A percentile compares a stretch with the other conserved stretches of the same genome.
Conservation (phyloP, 2,113 vertebrate species). For the Corythaeola cristata region DNA sequence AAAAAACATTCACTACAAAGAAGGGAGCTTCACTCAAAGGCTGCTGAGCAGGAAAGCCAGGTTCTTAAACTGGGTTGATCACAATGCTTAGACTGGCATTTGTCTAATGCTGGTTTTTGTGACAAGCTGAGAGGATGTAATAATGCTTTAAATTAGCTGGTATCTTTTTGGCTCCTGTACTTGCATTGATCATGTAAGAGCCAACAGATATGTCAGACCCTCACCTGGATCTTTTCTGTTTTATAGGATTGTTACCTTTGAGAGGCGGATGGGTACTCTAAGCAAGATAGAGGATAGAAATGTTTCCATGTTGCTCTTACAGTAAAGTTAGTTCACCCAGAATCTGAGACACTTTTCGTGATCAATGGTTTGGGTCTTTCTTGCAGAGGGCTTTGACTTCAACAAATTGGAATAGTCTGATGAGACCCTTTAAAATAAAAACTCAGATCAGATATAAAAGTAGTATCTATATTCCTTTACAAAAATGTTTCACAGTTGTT, state of each 20-base stretch:
- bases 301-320: not conserved
- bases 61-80: not conserved
- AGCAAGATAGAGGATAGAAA: not conserved
- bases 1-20: not conserved
- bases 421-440: not conserved
- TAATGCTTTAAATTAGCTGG: not conserved
- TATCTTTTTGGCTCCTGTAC: not conserved
- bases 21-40: not conserved
- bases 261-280: not conserved
- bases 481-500: not conserved
- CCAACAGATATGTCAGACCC: not conserved
- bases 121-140: not conserved
- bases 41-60: not conserved
- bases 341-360: not conserved
- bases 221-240: not conserved
- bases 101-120: not conserved
- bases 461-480: not conserved
- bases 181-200: not conserved
- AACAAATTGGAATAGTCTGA: not conserved
- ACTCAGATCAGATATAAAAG: not conserved
- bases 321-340: not conserved
- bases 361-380: not conserved
- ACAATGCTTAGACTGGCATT: too few species aligned
- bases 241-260: not conserved
- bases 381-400: not conserved